Evolutionary conservation across 2,888 invertebrate genomes (phyloP), one percentile per base, ranked within the genome.

Genomic region (Steinernema hermaphroditum): DNA sequence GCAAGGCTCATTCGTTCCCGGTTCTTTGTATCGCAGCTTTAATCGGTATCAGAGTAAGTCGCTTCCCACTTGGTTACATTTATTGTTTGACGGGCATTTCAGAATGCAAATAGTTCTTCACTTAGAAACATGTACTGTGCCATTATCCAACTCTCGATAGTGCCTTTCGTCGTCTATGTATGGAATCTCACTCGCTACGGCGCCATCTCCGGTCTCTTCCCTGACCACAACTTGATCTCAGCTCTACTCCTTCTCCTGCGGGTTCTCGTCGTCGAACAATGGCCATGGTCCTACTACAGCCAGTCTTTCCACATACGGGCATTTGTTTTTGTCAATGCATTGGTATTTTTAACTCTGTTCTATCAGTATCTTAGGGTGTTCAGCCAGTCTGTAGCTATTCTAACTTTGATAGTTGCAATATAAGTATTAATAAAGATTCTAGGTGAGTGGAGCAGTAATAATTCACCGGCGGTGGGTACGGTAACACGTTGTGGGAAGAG

Each of bases 101-200:
- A 62, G 62, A 62, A 62, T 16, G 12, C 32, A 6, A 29, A 4
- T 62, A 16, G 9, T 32, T 16, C 27, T 4, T 62, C 62, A n/a
- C 29, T 24, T 8, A 24, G 62, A 32, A 62, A 62, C 16, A 16
- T 62, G 9, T 62, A 32, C 19, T 62, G 62, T 62, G 62, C 62
- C 62, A 62, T 29, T 8, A 32, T 62, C 32, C 62, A 62, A 32
- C 62, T 62, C 62, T 62, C 62, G 12, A 34, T 62, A 12, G 62
- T 62, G 62, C 62, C 62, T 24, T 62, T 62, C 62, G 32, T 62
- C 29, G 32, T 62, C 32, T 62, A 62, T 32, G 32, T 34, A 6
- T 62, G 62, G 62, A 62, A 62, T 62, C 62, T 62, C 62, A 62
- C 29, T 6, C 62, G 62, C 16, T 62, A 62, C 32, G 27, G 27